Evolutionary conservation across 2,113 vertebrate genomes (phyloP).

Genomic region (Nothobranchius kuhntae): DNA sequence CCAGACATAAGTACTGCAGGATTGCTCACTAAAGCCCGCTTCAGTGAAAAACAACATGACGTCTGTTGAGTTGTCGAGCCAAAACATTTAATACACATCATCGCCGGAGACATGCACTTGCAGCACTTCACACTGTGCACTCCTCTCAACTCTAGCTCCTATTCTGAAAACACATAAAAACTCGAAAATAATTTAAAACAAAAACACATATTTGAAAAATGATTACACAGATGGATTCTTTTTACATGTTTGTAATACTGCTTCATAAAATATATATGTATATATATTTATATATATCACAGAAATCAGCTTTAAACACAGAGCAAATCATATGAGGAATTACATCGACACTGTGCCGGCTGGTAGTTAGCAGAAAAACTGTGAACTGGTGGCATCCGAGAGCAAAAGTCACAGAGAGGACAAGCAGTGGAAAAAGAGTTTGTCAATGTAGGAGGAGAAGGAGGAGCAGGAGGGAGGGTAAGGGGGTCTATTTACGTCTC

Average conservation of each 20-base stretch:
- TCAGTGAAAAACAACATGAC: slow-evolving; percentile 38
- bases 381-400: slow-evolving; percentile 47
- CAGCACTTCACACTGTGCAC: slow-evolving; percentile 53
- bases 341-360: slow-evolving; percentile 69
- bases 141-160: slow-evolving; percentile 42
- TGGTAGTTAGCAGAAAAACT: slow-evolving; percentile 58
- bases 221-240: slow-evolving; percentile 46
- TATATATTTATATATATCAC: slow-evolving; percentile 31
- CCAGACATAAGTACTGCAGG: slow-evolving; percentile 11
- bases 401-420: slow-evolving; percentile 51
- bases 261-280: slow-evolving; percentile 56
- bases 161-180: slow-evolving; percentile 63
- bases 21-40: slow-evolving; percentile 22
- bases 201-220: slow-evolving; percentile 63
- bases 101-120: slow-evolving; percentile 71
- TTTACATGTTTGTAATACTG: slow-evolving; percentile 66
- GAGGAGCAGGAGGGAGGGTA: neutral
- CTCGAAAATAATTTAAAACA: slow-evolving; percentile 68
- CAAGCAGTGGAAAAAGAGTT: slow-evolving; percentile 40
- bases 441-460: slow-evolving; percentile 5
- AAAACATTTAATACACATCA: slow-evolving; percentile 76
- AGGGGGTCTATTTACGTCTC: slow-evolving; percentile 31
- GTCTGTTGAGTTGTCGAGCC: slow-evolving; percentile 38
- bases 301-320: slow-evolving; percentile 63
- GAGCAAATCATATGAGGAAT: slow-evolving; percentile 65